phyloP scores from a whole-genome alignment of 2,113 vertebrate genomes.

The Microtus richardsoni region DNA sequence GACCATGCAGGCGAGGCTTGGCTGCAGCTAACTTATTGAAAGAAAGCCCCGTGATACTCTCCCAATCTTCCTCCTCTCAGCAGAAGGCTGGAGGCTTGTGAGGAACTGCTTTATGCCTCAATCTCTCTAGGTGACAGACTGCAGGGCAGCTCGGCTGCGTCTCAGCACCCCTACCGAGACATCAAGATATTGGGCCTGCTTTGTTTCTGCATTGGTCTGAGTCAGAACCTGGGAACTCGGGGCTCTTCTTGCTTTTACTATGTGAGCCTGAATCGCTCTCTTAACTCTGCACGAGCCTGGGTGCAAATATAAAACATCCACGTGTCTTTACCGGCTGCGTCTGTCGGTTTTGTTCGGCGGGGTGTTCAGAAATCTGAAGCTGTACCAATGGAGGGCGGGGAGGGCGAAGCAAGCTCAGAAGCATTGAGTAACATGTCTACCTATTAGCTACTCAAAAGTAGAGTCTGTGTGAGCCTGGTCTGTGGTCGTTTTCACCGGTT shows the following conservation, averaged over 20 bases:
- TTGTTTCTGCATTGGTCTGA: neutral
- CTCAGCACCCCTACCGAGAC: neutral
- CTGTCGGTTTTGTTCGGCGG: neutral
- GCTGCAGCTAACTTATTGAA: neutral
- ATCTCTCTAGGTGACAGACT: neutral
- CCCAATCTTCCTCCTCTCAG: neutral
- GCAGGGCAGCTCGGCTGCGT: neutral
- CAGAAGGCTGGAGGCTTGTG: neutral
- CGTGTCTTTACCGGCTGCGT: neutral
- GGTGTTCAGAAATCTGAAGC: neutral
- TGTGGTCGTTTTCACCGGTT: neutral
- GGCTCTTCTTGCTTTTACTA: neutral
- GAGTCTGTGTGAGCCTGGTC: neutral
- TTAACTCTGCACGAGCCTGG: neutral
- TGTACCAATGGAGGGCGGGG: no score
- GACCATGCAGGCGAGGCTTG: neutral
- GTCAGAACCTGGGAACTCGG: neutral
- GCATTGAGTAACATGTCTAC: neutral
- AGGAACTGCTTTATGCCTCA: neutral
- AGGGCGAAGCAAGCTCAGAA: neutral
- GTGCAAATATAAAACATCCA: neutral
- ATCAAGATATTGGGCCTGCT: neutral
- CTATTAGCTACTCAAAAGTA: neutral
- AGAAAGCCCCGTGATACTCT: neutral
- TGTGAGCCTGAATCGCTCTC: neutral